Base-by-base conservation (phyloP, 1,140 invertebrate species). In the Portunus trituberculatus region DNA sequence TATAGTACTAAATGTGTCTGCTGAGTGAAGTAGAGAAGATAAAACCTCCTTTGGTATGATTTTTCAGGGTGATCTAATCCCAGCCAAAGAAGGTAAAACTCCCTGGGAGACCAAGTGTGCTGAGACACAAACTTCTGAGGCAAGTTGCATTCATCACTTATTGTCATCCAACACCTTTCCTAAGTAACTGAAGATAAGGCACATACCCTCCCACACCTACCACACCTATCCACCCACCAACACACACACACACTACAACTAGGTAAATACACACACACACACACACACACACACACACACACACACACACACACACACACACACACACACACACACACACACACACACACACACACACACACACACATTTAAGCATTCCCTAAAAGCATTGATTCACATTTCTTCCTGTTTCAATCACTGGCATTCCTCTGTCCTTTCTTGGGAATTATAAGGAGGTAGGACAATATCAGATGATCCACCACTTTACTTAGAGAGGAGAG, bases 51-150 rank as follows among this genome's bases (percentile, higher is more conserved):
- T 28, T 89, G 86, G 48, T 59, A 25, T 86, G 39, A 52, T 29
- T 92, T 95, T 95, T 31, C 94, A 95, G 94, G 91, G 67, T 95
- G 48, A 59, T 91, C 52, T 95, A 95, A 95, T 48, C n/a, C 39
- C 89, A 28, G n/a, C 86, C 90, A 92, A 92, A 48, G 94, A 84
- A 52, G 76, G 28, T 32, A 92, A 29, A 59, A 20, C 20, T 86
- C 32, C 12, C 8, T 91, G 91, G 94, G 89, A 92, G 32, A 59
- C 20, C n/a, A 92, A 86, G 46, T 83, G 45, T 84, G 28, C 89
- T 86, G 94, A 92, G 82, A 92, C 90, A 86, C 94, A 95, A 82
- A 95, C 94, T 31, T 20, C 8, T 39, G 45, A 95, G 90, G 94
- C 87, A 59, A 83, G 94, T 95, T 88, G 31, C 20, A 45, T 59